Percentiles rank a stretch among this genome's conserved stretches.
Evolutionary conservation across 2,888 invertebrate species (phyloP).

Genomic region (Sesia bembeciformis): DNA sequence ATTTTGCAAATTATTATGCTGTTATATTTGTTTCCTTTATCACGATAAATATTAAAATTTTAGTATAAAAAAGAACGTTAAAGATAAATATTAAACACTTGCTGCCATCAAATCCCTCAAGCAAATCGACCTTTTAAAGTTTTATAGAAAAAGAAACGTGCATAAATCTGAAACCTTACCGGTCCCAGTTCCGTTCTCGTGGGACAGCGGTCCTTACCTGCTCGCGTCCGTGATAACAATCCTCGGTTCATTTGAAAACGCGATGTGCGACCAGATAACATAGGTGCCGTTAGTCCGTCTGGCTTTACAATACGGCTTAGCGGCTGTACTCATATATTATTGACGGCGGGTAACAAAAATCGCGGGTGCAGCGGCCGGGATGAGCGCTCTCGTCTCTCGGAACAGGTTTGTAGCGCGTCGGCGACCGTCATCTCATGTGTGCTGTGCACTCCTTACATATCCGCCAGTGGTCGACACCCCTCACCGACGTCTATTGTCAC

Average conservation of each 20-base stretch:
- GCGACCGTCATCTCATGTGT: conserved; percentile 3
- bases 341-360: conserved; percentile 41
- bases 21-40: too few relatives aligned
- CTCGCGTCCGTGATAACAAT: conserved; percentile 34
- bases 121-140: too few relatives aligned
- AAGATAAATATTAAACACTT: too few relatives aligned
- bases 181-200: conserved; percentile 4
- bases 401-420: conserved; percentile 50
- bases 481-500: too few relatives aligned
- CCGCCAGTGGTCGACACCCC: too few relatives aligned
- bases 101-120: too few relatives aligned
- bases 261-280: conserved; percentile 56
- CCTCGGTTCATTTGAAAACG: conserved; percentile 42
- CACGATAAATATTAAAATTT: too few relatives aligned
- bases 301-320: conserved; percentile 57
- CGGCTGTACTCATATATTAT: conserved; percentile 22
- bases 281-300: conserved; percentile 63
- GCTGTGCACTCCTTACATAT: too few relatives aligned
- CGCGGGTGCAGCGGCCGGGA: conserved; percentile 35
- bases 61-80: too few relatives aligned
- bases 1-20: too few relatives aligned
- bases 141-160: too few relatives aligned
- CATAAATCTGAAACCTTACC: background rate
- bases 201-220: conserved; percentile 22
- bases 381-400: conserved; percentile 24